Evolutionary conservation across 2,888 invertebrate species (phyloP).

Genomic region (Baccha elongata): DNA sequence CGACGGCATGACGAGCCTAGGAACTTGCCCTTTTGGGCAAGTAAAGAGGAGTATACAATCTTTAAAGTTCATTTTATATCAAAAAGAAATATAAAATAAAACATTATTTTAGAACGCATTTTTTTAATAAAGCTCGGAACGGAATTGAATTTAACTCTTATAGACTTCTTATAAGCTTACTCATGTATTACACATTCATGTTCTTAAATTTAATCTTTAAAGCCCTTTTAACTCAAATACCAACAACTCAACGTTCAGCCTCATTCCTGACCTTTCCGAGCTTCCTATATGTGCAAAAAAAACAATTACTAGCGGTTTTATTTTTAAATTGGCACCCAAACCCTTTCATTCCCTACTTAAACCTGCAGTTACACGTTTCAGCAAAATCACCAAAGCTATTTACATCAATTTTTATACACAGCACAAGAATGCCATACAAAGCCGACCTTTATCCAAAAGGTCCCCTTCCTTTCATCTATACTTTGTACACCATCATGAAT

Average conservation of each 20-base stretch:
- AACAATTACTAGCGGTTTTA: constrained; percentile 4
- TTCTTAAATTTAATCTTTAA: not conserved
- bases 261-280: not conserved
- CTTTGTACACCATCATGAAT: constrained; percentile 47
- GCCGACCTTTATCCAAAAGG: constrained; percentile 41
- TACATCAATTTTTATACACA: constrained; percentile 12
- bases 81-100: too few species aligned
- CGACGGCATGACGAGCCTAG: too few species aligned
- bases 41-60: too few species aligned
- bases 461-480: constrained; percentile 36
- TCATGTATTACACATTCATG: not conserved
- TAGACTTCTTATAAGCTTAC: not conserved
- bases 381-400: constrained; percentile 60
- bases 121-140: too few species aligned
- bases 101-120: too few species aligned
- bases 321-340: constrained; percentile 51
- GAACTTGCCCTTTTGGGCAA: too few species aligned
- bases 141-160: constrained; percentile 4
- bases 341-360: constrained; percentile 40
- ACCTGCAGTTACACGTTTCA: constrained; percentile 51
- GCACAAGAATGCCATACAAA: constrained; percentile 2
- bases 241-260: not conserved
- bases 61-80: too few species aligned
- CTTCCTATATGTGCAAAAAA: not conserved
- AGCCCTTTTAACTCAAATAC: constrained; percentile 1